Evolutionary conservation across 2,113 vertebrate species (phyloP).

Genomic region (Oreochromis niloticus): DNA sequence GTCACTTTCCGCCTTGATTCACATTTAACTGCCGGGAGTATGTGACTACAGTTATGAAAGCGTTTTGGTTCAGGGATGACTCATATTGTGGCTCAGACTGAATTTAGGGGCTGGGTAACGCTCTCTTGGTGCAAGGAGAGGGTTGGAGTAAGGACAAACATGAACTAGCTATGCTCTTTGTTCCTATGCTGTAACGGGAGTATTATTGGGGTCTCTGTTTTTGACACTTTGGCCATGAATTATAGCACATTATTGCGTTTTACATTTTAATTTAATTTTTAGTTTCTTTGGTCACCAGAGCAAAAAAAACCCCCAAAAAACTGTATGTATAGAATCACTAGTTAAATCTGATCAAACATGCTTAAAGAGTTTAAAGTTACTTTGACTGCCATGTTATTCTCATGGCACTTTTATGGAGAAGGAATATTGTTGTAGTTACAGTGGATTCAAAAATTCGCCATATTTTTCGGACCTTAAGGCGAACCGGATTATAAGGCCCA

Average conservation of each 20-base stretch:
- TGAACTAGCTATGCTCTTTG: not conserved
- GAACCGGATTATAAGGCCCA: not conserved
- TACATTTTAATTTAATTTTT: not conserved
- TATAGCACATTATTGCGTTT: not conserved
- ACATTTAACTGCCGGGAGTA: conserved; percentile 22
- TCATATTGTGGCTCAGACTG: conserved; percentile 34
- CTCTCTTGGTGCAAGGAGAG: not conserved
- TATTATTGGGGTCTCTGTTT: not conserved
- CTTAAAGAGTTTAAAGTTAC: not conserved
- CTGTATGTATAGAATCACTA: not conserved
- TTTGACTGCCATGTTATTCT: not conserved
- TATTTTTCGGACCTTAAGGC: not conserved
- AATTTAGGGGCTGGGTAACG: not conserved
- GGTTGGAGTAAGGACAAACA: not conserved
- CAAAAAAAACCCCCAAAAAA: accelerated
- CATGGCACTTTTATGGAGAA: not conserved
- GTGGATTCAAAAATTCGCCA: not conserved
- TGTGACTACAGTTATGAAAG: conserved; percentile 27
- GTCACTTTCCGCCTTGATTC: conserved; percentile 45
- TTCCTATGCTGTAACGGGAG: not conserved
- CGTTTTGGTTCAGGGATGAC: conserved; percentile 40
- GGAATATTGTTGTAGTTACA: not conserved
- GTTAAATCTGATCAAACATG: not conserved
- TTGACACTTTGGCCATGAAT: not conserved
- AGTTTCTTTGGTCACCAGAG: not conserved